phyloP scores from a whole-genome alignment of 2,797 vertebrate species.

The Cuculus canorus region DNA sequence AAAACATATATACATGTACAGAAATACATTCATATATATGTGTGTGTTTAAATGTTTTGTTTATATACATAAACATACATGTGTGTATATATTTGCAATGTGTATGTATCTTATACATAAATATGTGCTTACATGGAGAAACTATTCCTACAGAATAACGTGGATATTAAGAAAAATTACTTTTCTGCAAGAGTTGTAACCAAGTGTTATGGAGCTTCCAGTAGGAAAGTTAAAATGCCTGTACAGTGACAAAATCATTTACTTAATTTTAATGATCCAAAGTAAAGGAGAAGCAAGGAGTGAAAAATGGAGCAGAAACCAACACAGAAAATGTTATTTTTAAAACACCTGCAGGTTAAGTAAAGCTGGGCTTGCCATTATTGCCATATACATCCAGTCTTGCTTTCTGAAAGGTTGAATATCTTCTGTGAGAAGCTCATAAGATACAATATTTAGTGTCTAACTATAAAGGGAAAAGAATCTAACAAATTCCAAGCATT shows the following conservation, averaged over 20 bases:
- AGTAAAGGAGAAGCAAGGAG: background rate
- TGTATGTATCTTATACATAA: background rate
- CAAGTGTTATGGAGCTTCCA: background rate
- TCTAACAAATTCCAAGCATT: conserved; percentile 41
- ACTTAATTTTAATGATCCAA: background rate
- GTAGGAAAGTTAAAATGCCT: background rate
- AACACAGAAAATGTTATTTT: background rate
- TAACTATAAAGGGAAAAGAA: conserved; percentile 50
- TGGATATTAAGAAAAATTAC: background rate
- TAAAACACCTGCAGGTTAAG: background rate
- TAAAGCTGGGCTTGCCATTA: background rate
- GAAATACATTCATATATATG: background rate
- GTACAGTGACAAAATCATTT: background rate
- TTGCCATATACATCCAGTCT: background rate
- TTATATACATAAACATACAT: background rate
- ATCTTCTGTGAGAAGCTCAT: background rate
- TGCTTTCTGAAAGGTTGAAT: background rate
- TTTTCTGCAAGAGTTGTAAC: background rate
- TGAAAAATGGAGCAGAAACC: background rate
- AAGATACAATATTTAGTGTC: conserved; percentile 7
- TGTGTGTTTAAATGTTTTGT: background rate
- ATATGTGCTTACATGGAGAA: background rate
- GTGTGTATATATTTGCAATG: background rate
- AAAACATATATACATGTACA: background rate
- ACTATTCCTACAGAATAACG: background rate